These are phyloP conservation scores for Misgurnus mizolepis DNA, from an alignment of 2,113 vertebrate species.

Conservation along the genomic window DNA sequence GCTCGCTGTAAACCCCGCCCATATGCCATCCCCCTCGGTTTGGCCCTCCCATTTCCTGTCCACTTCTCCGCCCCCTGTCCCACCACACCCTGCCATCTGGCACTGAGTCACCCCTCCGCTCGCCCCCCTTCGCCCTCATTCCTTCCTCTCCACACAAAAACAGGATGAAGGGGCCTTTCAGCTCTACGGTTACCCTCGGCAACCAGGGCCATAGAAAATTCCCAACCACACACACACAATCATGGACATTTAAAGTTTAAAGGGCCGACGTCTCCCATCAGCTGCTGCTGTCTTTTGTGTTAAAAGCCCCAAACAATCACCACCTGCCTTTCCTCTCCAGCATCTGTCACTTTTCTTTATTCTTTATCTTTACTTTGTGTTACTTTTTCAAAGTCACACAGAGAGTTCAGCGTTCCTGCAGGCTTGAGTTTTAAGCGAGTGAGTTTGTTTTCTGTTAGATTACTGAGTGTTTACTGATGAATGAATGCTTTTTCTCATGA, in stretches of 20 bases:
- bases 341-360: slow-evolving; percentile 24
- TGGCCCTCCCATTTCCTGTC: slow-evolving; percentile 72
- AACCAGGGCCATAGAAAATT: slow-evolving; percentile 66
- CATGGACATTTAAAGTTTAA: slow-evolving; percentile 80
- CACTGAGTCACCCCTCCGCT: slow-evolving; percentile 68
- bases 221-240: slow-evolving; percentile 54
- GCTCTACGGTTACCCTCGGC: slow-evolving; percentile 65
- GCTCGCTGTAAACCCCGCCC: slow-evolving; percentile 70
- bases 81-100: slow-evolving; percentile 82
- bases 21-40: slow-evolving; percentile 58
- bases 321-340: slow-evolving; percentile 53
- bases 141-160: slow-evolving; percentile 78
- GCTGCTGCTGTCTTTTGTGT: slow-evolving; percentile 64
- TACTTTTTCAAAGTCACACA: background rate
- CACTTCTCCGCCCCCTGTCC: slow-evolving; percentile 16
- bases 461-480: background rate
- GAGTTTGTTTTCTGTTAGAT: slow-evolving; percentile 12
- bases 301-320: slow-evolving; percentile 25
- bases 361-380: background rate
- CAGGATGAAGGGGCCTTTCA: slow-evolving; percentile 79
- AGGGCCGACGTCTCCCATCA: slow-evolving; percentile 64
- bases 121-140: slow-evolving; percentile 64
- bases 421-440: background rate
- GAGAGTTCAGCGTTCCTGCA: slow-evolving; percentile 11
- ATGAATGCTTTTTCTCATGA: background rate